A percentile compares a stretch with the other conserved stretches of the same genome.
These are phyloP conservation scores for Taxidea taxus DNA, from an alignment of 2,113 vertebrate genomes.

Conservation along the genomic window DNA sequence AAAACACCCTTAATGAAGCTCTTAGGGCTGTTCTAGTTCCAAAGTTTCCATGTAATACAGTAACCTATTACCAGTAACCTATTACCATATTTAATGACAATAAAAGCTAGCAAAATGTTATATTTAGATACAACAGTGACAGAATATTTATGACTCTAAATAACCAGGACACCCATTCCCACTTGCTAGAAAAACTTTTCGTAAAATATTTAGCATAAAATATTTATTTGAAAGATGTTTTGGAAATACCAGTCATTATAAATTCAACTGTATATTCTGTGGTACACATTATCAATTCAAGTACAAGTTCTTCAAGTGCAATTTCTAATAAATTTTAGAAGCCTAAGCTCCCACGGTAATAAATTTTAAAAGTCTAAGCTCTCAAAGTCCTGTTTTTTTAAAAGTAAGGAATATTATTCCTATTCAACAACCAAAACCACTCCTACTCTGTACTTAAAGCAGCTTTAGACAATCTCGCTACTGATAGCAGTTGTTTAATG, in stretches of 20 bases:
- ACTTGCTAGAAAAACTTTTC: constrained; percentile 26
- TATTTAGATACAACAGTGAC: not conserved
- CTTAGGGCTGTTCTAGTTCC: not conserved
- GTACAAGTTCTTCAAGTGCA: not conserved
- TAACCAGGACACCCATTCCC: not conserved
- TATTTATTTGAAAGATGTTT: constrained; percentile 17
- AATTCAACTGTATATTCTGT: not conserved
- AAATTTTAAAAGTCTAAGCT: not conserved
- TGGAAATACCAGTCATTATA: constrained; percentile 18
- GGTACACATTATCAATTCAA: not conserved
- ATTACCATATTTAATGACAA: constrained; percentile 37
- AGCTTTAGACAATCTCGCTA: not conserved
- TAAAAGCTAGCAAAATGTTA: not conserved
- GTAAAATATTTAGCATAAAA: constrained; percentile 25
- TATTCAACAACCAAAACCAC: not conserved
- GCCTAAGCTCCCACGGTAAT: not conserved
- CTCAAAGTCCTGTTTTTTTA: not conserved
- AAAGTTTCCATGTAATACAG: not conserved
- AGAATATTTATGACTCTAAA: constrained; percentile 4
- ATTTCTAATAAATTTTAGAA: constrained; percentile 4
- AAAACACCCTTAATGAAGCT: not conserved
- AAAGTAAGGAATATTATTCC: not conserved
- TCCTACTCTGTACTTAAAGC: not conserved
- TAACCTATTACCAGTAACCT: not conserved
- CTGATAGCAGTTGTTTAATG: not conserved